These are phyloP conservation scores for Misgurnus mizolepis DNA, from an alignment of 2,113 vertebrate genomes.

Conservation along the genomic window DNA sequence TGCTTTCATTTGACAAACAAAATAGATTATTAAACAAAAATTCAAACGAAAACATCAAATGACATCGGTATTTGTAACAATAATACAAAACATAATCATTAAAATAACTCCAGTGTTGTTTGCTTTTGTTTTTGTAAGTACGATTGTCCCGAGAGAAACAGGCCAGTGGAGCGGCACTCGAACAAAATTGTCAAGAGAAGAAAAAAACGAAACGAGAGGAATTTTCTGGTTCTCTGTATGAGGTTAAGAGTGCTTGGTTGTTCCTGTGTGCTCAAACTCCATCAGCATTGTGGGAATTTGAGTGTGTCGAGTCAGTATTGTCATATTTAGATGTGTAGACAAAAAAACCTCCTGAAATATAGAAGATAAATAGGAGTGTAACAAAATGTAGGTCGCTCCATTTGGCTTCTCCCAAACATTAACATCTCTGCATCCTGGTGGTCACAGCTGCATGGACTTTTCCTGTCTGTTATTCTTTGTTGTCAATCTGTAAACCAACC, in stretches of 20 bases:
- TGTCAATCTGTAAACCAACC: background rate
- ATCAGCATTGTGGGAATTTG: slow-evolving; percentile 51
- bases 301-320: slow-evolving; percentile 13
- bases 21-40: slow-evolving; percentile 57
- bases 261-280: background rate
- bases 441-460: slow-evolving; percentile 53
- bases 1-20: slow-evolving; percentile 56
- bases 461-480: slow-evolving; percentile 33
- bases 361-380: slow-evolving; percentile 33
- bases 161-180: slow-evolving; percentile 59
- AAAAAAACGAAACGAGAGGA: slow-evolving; percentile 25
- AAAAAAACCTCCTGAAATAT: slow-evolving; percentile 33
- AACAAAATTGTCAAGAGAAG: slow-evolving; percentile 4
- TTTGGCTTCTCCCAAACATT: slow-evolving; percentile 34
- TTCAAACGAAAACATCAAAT: slow-evolving; percentile 50
- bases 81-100: slow-evolving; percentile 56
- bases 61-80: slow-evolving; percentile 59
- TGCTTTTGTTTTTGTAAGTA: slow-evolving; percentile 65
- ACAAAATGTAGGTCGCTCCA: slow-evolving; percentile 35
- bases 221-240: slow-evolving; percentile 43
- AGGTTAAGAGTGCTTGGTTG: slow-evolving; percentile 12
- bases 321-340: slow-evolving; percentile 18
- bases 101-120: slow-evolving; percentile 81
- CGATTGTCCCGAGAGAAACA: slow-evolving; percentile 65
- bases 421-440: slow-evolving; percentile 49